These are phyloP conservation scores for Dunckerocampus dactyliophorus DNA, from an alignment of 2,113 vertebrate genomes.

Conservation along the genomic window DNA sequence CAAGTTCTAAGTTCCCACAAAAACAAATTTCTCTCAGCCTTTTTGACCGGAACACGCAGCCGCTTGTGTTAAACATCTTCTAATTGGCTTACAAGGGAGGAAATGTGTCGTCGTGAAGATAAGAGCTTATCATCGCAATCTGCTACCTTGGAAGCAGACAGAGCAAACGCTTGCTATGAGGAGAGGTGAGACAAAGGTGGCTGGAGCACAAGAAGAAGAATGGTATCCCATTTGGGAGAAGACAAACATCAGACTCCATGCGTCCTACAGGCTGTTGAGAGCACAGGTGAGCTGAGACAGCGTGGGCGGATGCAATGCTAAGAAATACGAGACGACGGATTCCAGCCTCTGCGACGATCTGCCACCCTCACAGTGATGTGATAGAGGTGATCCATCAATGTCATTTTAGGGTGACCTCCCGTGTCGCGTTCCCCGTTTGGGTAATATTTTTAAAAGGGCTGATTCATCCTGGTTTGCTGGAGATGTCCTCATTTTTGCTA, in stretches of 20 bases:
- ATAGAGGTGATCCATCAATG: not conserved
- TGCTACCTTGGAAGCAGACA: constrained; percentile 15
- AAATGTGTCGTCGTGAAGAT: constrained; percentile 42
- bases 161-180: constrained; percentile 1
- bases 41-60: constrained; percentile 11
- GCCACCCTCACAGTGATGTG: not conserved
- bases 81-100: constrained; percentile 22
- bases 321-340: not conserved
- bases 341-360: not conserved
- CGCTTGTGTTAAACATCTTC: constrained; percentile 36
- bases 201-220: constrained; percentile 4
- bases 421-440: not conserved
- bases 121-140: constrained; percentile 15
- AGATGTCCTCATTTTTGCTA: not conserved
- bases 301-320: not conserved
- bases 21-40: constrained; percentile 13
- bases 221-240: constrained; percentile 3
- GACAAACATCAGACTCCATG: constrained; percentile 11
- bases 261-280: not conserved
- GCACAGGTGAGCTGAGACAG: not conserved
- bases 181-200: not conserved
- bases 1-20: constrained; percentile 18
- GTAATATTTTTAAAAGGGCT: not conserved
- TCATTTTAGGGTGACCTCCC: not conserved
- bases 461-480: not conserved